Evolutionary conservation across 2,888 invertebrate genomes (phyloP).

Genomic region (Pyralis farinalis): DNA sequence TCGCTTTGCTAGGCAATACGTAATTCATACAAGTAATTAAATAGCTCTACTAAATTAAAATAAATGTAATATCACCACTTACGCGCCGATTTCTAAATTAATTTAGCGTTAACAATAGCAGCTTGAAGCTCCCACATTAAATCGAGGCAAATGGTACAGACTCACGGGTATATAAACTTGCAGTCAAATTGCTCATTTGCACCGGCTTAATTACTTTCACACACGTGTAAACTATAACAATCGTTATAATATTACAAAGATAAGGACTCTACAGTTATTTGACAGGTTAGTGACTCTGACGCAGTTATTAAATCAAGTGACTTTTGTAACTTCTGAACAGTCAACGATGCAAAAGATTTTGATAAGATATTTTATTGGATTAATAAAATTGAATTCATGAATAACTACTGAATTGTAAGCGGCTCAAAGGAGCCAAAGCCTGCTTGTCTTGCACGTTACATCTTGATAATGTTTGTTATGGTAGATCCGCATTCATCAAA

Average conservation of each 20-base stretch:
- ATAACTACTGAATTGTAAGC: no score
- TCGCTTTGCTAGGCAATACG: no score
- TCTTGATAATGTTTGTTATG: no score
- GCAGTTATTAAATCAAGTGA: slow-evolving; percentile 11
- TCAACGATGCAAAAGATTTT: slow-evolving; percentile 3
- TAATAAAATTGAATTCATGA: no score
- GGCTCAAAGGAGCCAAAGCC: no score
- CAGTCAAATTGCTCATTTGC: slow-evolving; percentile 22
- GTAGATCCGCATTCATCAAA: no score
- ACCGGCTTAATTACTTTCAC: slow-evolving; percentile 30
- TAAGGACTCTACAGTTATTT: slow-evolving; percentile 21
- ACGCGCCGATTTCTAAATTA: slow-evolving; percentile 7
- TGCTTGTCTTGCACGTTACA: no score
- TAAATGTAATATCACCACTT: neutral
- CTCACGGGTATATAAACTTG: slow-evolving; percentile 18
- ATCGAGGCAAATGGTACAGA: slow-evolving; percentile 10
- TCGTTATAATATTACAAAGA: slow-evolving; percentile 21
- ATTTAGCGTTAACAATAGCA: slow-evolving; percentile 7
- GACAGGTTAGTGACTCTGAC: slow-evolving; percentile 15
- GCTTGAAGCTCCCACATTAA: slow-evolving; percentile 11
- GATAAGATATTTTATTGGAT: neutral
- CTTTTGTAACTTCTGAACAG: slow-evolving; percentile 8
- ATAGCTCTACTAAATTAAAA: no score
- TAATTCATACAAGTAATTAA: no score
- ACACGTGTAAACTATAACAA: slow-evolving; percentile 26